phyloP scores from a whole-genome alignment of 2,888 invertebrate species.

The Bugula neritina region DNA sequence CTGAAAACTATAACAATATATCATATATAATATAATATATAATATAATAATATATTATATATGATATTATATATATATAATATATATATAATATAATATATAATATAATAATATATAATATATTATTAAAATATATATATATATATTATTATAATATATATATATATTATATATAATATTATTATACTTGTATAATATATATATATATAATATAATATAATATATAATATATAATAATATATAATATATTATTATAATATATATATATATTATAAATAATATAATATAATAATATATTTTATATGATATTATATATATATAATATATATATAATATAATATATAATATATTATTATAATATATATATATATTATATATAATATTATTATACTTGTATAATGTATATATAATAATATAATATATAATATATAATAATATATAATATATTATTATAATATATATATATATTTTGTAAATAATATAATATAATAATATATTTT shows the following conservation, averaged over 20 bases:
- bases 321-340: background rate
- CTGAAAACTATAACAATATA: no score
- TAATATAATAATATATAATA: background rate
- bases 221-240: background rate
- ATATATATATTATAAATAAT: background rate
- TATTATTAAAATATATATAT: background rate
- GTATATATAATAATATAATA: background rate
- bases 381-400: background rate
- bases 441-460: background rate
- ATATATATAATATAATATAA: background rate
- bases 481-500: background rate
- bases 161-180: background rate
- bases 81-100: background rate
- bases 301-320: background rate
- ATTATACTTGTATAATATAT: background rate
- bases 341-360: background rate
- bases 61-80: no score
- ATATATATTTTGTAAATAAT: background rate
- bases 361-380: background rate
- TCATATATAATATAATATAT: no score
- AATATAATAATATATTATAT: no score
- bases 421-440: background rate
- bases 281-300: background rate
- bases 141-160: background rate
- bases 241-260: background rate